A percentile compares a stretch with the other conserved stretches of the same genome.
Evolutionary conservation across 92 coral and sea anemone species (phyloP).

Genomic region (Plumapathes pennacea): DNA sequence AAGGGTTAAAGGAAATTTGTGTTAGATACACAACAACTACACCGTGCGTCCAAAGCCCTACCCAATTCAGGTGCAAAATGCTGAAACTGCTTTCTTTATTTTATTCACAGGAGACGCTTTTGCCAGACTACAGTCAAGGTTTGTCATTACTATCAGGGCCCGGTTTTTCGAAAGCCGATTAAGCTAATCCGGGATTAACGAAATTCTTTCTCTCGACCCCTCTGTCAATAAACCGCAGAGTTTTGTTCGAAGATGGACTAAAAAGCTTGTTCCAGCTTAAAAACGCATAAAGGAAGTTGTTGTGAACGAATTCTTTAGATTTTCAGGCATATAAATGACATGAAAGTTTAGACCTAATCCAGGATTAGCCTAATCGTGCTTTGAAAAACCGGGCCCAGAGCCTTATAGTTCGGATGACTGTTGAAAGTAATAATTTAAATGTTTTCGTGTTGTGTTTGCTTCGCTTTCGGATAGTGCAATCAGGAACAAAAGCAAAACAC

Average conservation of each 20-base stretch:
- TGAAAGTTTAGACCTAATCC: neutral
- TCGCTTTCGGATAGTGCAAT: neutral
- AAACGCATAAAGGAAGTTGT: neutral
- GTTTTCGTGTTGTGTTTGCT: neutral
- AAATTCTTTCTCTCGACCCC: too few relatives aligned
- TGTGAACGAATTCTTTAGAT: neutral
- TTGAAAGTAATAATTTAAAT: neutral
- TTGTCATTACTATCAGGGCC: conserved; percentile 4
- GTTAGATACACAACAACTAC: neutral
- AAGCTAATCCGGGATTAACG: too few relatives aligned
- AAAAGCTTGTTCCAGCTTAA: neutral
- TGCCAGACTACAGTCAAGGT: conserved; percentile 84
- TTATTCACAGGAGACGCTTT: conserved; percentile 71
- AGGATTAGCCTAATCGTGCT: too few relatives aligned
- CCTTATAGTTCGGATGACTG: too few relatives aligned
- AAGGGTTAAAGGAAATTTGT: too few relatives aligned
- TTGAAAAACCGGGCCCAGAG: too few relatives aligned
- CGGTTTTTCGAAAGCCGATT: too few relatives aligned
- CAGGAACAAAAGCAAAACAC: too few relatives aligned
- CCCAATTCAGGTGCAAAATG: neutral
- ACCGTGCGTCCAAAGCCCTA: neutral
- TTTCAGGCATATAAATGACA: too few relatives aligned
- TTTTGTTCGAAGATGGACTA: too few relatives aligned
- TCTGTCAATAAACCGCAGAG: too few relatives aligned
- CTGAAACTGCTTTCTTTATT: neutral